Conservation (phyloP, 2,888 invertebrate species). For the Kryphioiulus occultus region DNA sequence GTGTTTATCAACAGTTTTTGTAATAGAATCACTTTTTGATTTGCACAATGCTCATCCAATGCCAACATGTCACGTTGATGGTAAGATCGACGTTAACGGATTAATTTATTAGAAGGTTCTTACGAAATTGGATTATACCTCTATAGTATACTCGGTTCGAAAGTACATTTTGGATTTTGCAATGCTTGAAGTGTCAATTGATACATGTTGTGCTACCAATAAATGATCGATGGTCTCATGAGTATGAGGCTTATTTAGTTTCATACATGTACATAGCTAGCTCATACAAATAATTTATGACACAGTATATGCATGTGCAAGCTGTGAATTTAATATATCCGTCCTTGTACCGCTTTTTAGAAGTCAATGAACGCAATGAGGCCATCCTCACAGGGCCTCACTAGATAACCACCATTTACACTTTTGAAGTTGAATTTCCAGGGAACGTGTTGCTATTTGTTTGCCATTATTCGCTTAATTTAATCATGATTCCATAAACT, state of each 20-base stretch:
- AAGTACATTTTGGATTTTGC: neutral
- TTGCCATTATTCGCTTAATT: neutral
- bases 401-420: neutral
- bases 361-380: neutral
- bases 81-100: neutral
- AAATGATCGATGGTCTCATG: neutral
- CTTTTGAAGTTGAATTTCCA: neutral
- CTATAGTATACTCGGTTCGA: neutral
- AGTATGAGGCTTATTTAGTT: no score
- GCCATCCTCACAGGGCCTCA: neutral
- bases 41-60: neutral
- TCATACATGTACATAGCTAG: neutral
- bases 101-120: neutral
- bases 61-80: no score
- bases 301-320: neutral
- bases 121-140: neutral
- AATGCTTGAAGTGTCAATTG: neutral
- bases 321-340: neutral
- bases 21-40: conserved; percentile 2
- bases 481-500: neutral
- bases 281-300: neutral
- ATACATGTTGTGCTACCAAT: neutral
- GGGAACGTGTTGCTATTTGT: neutral
- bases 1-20: neutral
- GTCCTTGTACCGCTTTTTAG: neutral